Conservation (phyloP, 2,888 invertebrate genomes). For the Panopea generosa region DNA sequence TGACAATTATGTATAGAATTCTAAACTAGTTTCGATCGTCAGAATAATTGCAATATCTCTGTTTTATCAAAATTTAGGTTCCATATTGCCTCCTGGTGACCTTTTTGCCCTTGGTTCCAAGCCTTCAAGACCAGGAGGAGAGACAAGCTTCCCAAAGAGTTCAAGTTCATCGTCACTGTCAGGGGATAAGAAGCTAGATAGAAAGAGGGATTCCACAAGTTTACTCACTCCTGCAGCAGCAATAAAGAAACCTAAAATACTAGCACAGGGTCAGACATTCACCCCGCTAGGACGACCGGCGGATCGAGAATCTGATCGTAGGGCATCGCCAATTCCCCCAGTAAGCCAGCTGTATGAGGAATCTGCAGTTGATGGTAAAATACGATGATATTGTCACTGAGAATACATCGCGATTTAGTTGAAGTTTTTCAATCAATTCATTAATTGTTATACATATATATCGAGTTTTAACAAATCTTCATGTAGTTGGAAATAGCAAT, state of each 20-base stretch:
- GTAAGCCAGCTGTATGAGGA: slow-evolving; percentile 84
- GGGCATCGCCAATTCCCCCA: slow-evolving; percentile 75
- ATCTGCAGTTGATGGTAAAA: slow-evolving; percentile 89
- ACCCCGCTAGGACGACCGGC: slow-evolving; percentile 78
- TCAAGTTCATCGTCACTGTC: slow-evolving; percentile 1
- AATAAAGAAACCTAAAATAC: slow-evolving; percentile 84
- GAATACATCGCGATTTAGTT: too few relatives aligned
- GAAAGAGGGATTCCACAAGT: slow-evolving; percentile 89
- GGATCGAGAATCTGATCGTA: slow-evolving; percentile 73
- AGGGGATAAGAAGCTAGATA: slow-evolving; percentile 59
- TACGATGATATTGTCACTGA: too few relatives aligned
- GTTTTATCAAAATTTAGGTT: too few relatives aligned
- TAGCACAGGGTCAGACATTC: slow-evolving; percentile 74
- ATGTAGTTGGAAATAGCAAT: too few relatives aligned
- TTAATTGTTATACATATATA: too few relatives aligned
- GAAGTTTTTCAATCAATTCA: too few relatives aligned
- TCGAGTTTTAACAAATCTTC: too few relatives aligned
- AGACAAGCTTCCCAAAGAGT: slow-evolving; percentile 33
- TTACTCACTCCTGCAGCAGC: slow-evolving; percentile 65
- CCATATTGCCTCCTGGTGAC: slow-evolving; percentile 82
- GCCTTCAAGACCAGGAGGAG: slow-evolving; percentile 55
- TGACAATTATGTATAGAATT: too few relatives aligned
- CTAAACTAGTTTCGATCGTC: too few relatives aligned
- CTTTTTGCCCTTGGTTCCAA: slow-evolving; percentile 84
- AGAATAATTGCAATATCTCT: too few relatives aligned